Evolutionary conservation across 2,797 vertebrate genomes (phyloP).

Genomic region (Gobio occitaniae): DNA sequence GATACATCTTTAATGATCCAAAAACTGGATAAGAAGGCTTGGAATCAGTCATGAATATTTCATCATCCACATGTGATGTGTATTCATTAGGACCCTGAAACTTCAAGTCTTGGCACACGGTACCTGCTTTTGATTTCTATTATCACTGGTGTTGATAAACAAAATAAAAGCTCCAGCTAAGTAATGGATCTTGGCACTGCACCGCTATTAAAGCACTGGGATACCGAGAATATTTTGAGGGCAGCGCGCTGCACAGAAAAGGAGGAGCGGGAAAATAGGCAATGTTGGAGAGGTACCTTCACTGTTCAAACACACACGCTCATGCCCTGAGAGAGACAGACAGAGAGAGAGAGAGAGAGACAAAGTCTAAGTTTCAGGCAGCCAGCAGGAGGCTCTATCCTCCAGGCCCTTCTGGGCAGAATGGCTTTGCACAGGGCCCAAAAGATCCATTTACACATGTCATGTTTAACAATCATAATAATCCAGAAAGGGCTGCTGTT

Average conservation of each 20-base stretch:
- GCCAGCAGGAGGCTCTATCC: constrained; percentile 60
- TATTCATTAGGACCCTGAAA: constrained; percentile 80
- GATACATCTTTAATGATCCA: constrained; percentile 89
- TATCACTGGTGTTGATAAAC: constrained; percentile 81
- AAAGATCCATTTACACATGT: constrained; percentile 63
- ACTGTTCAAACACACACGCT: constrained; percentile 33
- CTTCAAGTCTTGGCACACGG: constrained; percentile 76
- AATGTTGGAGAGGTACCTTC: constrained; percentile 45
- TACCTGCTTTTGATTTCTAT: constrained; percentile 83
- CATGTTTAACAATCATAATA: constrained; percentile 67
- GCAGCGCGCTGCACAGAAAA: constrained; percentile 54
- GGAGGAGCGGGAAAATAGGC: constrained; percentile 47
- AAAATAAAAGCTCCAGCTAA: constrained; percentile 79
- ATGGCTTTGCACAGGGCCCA: constrained; percentile 40
- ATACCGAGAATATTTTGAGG: constrained; percentile 58
- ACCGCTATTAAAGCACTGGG: constrained; percentile 61
- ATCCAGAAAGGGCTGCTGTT: constrained; percentile 58
- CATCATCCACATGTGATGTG: constrained; percentile 85
- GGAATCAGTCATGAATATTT: constrained; percentile 86
- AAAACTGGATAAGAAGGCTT: constrained; percentile 86
- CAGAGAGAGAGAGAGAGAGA: constrained; percentile 45
- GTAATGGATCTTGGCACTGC: constrained; percentile 69
- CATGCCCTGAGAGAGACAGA: constrained; percentile 26
- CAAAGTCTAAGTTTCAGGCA: constrained; percentile 46
- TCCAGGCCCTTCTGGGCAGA: constrained; percentile 26